Base-by-base conservation (phyloP, 2,888 invertebrate species). In the Harpagoxenus sublaevis region DNA sequence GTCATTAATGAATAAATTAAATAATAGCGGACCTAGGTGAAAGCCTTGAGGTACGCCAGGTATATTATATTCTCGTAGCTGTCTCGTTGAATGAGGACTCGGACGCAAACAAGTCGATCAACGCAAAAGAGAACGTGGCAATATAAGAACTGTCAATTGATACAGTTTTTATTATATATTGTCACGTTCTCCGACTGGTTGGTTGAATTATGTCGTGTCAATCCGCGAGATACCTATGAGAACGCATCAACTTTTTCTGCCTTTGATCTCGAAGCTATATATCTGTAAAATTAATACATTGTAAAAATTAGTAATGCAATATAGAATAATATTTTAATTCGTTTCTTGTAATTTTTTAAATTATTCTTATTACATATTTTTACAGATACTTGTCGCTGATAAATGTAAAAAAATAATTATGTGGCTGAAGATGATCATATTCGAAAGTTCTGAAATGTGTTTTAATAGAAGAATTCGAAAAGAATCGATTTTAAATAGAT, bases 131-230 rank as follows among this genome's bases (percentile, higher is more conserved):
- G 6, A 65, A 42, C 65, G 6, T 42, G 8, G 8, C 23, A 42
- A 65, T 42, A 42, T 65, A 42, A 65, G 42, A 65, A 42, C 65
- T 23, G 12, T 65, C 65, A 45, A 42, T 66, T 28, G 65, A n/a
- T 39, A 63, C 62, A 66, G 65, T 66, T 66, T 66, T 66, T 66
- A 28, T 45, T n/a, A n/a, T n/a, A n/a, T n/a, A 28, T 66, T 66
- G 12, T 12, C 12, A 65, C 2, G 8, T 45, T 66, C 45, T 42
- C 15, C 8, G 15, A 28, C 45, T 23, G 23, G 42, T 65, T 12
- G 3, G 9, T 63, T 63, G 63, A 2, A 23, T 65, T 65, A 65
- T n/a, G 6, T 42, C 23, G 0, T 28, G 65, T 28, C 28, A 66
- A 28, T 65, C 23, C 10, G 42, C 42, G 23, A 42, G 39, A 42